Conservation (phyloP, 2,797 vertebrate genomes). For the Molossus alvarezi region DNA sequence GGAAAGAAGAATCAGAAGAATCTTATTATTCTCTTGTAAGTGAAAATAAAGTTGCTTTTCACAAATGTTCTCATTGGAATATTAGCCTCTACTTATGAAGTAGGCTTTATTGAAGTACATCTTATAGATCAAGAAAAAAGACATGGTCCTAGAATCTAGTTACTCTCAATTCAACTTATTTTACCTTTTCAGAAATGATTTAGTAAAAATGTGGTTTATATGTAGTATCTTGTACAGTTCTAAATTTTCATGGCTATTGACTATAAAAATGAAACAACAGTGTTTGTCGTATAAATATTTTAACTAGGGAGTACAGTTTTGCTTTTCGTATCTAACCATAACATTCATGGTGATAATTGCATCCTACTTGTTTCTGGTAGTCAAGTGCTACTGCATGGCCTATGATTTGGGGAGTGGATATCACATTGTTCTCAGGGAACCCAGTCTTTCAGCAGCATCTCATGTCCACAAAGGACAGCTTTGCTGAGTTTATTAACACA, state of each 20-base stretch:
- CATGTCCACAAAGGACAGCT: background rate
- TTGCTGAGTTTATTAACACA: background rate
- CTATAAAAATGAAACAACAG: background rate
- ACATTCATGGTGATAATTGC: background rate
- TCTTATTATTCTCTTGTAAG: background rate
- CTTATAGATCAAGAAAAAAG: background rate
- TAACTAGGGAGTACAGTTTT: background rate
- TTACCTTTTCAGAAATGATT: background rate
- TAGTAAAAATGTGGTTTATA: conserved; percentile 1
- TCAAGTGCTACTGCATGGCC: no score
- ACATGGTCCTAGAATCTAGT: background rate
- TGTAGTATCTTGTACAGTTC: background rate
- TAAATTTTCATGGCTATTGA: background rate
- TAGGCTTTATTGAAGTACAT: background rate
- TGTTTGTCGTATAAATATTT: conserved; percentile 1
- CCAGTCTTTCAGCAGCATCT: background rate
- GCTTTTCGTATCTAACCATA: background rate
- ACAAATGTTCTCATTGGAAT: background rate
- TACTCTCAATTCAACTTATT: background rate
- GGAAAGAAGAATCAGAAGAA: background rate
- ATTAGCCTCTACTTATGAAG: background rate
- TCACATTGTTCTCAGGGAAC: background rate
- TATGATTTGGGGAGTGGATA: background rate
- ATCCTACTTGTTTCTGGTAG: background rate
- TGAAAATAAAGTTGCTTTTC: background rate